Conservation (phyloP, 2,888 invertebrate genomes). For the Ecdyonurus torrentis region DNA sequence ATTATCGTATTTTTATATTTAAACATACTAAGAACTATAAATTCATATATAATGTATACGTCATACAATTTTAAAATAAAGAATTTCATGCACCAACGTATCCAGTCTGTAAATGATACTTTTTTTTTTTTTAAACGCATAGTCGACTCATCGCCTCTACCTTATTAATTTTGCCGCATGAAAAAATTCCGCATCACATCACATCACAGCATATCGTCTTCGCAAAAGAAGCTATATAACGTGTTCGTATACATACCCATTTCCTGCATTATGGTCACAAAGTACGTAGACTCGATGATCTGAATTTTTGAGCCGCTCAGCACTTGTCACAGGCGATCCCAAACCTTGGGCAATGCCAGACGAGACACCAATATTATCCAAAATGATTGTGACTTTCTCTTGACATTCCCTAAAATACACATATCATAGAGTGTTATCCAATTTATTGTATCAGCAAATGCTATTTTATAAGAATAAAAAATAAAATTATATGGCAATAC, state of each 20-base stretch:
- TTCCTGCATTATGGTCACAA: slow-evolving; percentile 34
- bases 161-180: too few relatives aligned
- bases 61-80: too few relatives aligned
- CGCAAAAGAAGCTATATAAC: too few relatives aligned
- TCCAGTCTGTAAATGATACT: too few relatives aligned
- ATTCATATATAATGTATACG: too few relatives aligned
- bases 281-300: slow-evolving; percentile 37
- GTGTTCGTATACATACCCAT: slow-evolving; percentile 32
- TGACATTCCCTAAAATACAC: slow-evolving; percentile 37
- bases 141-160: too few relatives aligned
- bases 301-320: slow-evolving; percentile 43
- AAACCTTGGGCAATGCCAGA: slow-evolving; percentile 60
- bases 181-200: too few relatives aligned
- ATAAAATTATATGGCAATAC: background rate
- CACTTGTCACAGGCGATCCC: slow-evolving; percentile 52
- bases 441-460: background rate
- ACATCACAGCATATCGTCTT: too few relatives aligned
- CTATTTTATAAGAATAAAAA: background rate
- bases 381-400: slow-evolving; percentile 39
- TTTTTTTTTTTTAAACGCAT: too few relatives aligned
- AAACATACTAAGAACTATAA: too few relatives aligned
- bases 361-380: slow-evolving; percentile 52
- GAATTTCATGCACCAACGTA: too few relatives aligned
- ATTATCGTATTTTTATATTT: too few relatives aligned
- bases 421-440: slow-evolving; percentile 4